These are phyloP conservation scores for Equus quagga DNA, from an alignment of 2,113 vertebrate genomes.

Conservation along the genomic window DNA sequence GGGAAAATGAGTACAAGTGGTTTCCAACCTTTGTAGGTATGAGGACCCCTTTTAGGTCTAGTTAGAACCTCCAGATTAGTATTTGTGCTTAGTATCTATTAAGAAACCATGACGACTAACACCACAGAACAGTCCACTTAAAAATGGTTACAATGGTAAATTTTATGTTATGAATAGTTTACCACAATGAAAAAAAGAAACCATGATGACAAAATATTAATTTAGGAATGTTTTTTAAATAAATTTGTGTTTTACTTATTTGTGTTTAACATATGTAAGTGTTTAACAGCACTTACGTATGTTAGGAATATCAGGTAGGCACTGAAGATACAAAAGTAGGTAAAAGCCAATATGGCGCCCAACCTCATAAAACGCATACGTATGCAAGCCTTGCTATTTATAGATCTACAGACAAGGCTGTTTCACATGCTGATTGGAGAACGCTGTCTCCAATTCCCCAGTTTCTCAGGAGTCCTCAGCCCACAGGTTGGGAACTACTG, in stretches of 20 bases:
- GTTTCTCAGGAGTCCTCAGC: background rate
- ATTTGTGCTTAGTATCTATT: background rate
- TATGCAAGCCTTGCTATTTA: background rate
- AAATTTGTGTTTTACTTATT: constrained; percentile 42
- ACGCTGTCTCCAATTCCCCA: background rate
- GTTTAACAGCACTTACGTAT: background rate
- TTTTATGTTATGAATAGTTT: background rate
- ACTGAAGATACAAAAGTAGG: background rate
- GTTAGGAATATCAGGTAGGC: background rate
- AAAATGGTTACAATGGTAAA: constrained; percentile 4
- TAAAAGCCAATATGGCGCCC: background rate
- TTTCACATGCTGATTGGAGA: background rate
- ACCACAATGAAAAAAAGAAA: constrained; percentile 8
- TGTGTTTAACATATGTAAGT: no score
- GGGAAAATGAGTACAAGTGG: background rate
- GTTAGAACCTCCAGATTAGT: background rate
- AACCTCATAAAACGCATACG: background rate
- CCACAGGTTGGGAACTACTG: background rate
- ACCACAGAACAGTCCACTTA: background rate
- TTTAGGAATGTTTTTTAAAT: constrained; percentile 23
- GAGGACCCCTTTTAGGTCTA: background rate
- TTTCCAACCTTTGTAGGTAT: background rate
- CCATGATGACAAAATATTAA: constrained; percentile 12
- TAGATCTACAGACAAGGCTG: background rate
- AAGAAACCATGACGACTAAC: constrained; percentile 19